Evolutionary conservation across 2,113 vertebrate species (phyloP), one percentile per base, ranked within the genome.

Genomic region (Collichthys lucidus): DNA sequence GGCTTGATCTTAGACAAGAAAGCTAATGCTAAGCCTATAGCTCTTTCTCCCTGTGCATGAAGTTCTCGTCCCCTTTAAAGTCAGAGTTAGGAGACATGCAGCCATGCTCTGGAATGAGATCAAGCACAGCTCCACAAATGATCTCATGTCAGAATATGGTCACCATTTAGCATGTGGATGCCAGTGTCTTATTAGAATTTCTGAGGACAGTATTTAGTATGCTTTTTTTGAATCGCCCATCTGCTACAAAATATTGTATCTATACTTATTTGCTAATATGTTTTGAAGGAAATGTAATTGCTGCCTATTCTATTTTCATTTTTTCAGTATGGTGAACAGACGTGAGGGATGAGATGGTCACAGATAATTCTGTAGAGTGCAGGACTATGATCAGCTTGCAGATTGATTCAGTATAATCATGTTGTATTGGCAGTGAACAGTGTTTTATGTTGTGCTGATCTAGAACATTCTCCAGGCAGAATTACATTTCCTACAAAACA

Each of bases 151-250:
- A 83, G 82, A 82, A 78, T 71, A 85, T 57, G 77, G 72, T 50
- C 69, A 56, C 29, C 17, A 19, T 35, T 68, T 55, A 86, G 86
- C 91, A 93, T 91, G 90, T 77, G 79, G 74, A 71, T 86, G 86
- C 76, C 77, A 72, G 82, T 84, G 24, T 63, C 20, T 52, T 53
- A 11, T 78, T 19, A 35, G 59, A 68, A 56, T 59, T 52, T 64
- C 29, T 77, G n/a, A 56, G 17, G 40, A 64, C 64, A 74, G 69
- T 79, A 68, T 82, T 85, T 19, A 29, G 57, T 26, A 26, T 26
- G 26, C 31, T 79, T 24, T 56, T 56, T 62, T 65, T 40, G 8
- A 22, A 31, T 59, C 8, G 24, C 2, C n/a, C 52, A 66, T 86
- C 53, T 77, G 46, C 35, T 68, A 7, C 8, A 26, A 64, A 81